These are phyloP conservation scores for Cephus spinipes DNA, from an alignment of 2,888 invertebrate species.

Conservation along the genomic window DNA sequence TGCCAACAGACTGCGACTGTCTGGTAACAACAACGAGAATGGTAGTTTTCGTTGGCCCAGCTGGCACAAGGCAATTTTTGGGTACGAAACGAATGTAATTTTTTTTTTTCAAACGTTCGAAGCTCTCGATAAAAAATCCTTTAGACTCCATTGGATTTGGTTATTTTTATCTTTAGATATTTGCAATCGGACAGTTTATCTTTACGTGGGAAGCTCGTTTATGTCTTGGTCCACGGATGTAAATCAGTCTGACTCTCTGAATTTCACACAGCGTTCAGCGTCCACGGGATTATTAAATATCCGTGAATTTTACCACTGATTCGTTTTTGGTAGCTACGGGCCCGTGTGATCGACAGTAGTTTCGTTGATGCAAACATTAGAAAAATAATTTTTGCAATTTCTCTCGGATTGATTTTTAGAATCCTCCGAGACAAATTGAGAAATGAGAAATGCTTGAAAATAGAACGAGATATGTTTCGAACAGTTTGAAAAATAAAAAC, in stretches of 20 bases:
- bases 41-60: not conserved
- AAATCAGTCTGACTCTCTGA: not conserved
- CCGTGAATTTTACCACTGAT: not conserved
- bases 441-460: too few relatives aligned
- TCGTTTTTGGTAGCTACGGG: not conserved
- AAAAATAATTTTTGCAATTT: not conserved
- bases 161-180: not conserved
- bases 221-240: not conserved
- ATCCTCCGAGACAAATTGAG: too few relatives aligned
- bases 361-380: not conserved
- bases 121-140: not conserved
- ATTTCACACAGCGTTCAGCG: not conserved
- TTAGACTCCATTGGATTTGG: not conserved
- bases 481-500: too few relatives aligned
- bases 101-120: too few relatives aligned
- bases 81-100: too few relatives aligned
- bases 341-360: not conserved
- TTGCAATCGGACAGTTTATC: not conserved
- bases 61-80: not conserved
- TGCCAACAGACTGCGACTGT: not conserved
- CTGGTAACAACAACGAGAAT: not conserved
- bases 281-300: not conserved
- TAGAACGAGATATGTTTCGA: too few relatives aligned
- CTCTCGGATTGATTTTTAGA: too few relatives aligned
- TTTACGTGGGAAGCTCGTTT: not conserved